Evolutionary conservation across 2,113 vertebrate species (phyloP).

Genomic region (Brachyhypopomus occidentalis): DNA sequence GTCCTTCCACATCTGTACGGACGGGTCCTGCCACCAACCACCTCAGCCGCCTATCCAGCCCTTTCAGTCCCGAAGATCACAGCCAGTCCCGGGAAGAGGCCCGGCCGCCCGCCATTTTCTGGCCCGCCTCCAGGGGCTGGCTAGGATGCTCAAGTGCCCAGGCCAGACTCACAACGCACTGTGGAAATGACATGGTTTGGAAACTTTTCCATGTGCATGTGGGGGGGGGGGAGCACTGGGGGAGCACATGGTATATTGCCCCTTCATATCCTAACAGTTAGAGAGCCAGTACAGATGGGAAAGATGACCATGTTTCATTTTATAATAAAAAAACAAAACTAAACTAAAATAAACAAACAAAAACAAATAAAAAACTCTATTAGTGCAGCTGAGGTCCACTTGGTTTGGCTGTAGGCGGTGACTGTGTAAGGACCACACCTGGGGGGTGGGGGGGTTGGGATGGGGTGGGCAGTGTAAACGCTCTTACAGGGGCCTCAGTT

Average conservation of each 20-base stretch:
- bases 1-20: neutral
- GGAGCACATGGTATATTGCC: slow-evolving; percentile 28
- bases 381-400: slow-evolving; percentile 27
- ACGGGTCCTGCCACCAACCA: slow-evolving; percentile 15
- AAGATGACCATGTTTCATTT: slow-evolving; percentile 22
- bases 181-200: neutral
- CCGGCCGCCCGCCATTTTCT: neutral
- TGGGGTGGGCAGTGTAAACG: too few relatives aligned
- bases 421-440: slow-evolving; percentile 20
- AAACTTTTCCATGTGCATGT: neutral
- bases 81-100: neutral
- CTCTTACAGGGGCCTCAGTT: neutral
- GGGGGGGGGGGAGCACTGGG: slow-evolving; percentile 15
- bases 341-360: too few relatives aligned
- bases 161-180: neutral
- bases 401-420: slow-evolving; percentile 30
- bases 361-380: neutral
- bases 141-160: neutral
- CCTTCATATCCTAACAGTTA: slow-evolving; percentile 5
- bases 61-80: slow-evolving; percentile 39
- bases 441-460: neutral
- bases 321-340: neutral
- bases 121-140: slow-evolving; percentile 21
- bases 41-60: slow-evolving; percentile 15
- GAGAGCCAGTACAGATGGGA: slow-evolving; percentile 15